These are phyloP conservation scores for Epistrophe eligans DNA, from an alignment of 2,888 invertebrate genomes.

Conservation along the genomic window DNA sequence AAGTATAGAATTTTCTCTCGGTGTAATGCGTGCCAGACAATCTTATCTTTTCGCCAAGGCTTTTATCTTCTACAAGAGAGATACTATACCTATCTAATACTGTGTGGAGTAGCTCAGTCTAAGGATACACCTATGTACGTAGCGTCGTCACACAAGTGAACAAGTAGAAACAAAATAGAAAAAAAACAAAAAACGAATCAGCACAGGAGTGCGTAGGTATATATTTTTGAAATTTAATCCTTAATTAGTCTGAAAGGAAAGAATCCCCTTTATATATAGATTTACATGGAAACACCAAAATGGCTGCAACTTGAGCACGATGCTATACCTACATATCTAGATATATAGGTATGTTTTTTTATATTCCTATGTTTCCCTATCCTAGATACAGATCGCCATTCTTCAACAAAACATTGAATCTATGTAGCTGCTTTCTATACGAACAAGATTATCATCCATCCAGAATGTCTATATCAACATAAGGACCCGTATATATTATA, in stretches of 20 bases:
- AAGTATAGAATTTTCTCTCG: not conserved
- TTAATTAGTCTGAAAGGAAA: slow-evolving; percentile 70
- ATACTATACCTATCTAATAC: not conserved
- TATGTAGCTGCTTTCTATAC: not conserved
- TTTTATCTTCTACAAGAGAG: slow-evolving; percentile 51
- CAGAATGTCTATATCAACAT: slow-evolving; percentile 15
- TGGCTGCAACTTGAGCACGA: not conserved
- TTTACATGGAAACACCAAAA: slow-evolving; percentile 46
- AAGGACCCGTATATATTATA: no score
- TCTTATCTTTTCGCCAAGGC: slow-evolving; percentile 59
- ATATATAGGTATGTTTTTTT: no score
- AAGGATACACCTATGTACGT: slow-evolving; percentile 4
- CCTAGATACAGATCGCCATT: slow-evolving; percentile 18
- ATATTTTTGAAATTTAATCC: slow-evolving; percentile 69
- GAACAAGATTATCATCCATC: slow-evolving; percentile 16
- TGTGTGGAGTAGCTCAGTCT: slow-evolving; percentile 4
- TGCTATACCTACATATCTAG: no score
- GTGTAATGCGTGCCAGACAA: slow-evolving; percentile 39
- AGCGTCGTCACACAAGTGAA: not conserved
- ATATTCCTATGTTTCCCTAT: not conserved
- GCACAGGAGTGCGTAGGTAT: slow-evolving; percentile 52
- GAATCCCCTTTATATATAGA: slow-evolving; percentile 7
- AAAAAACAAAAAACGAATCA: slow-evolving; percentile 43
- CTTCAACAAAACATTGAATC: slow-evolving; percentile 10
- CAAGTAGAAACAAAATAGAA: not conserved